phyloP scores from a whole-genome alignment of 2,797 vertebrate species.

The Periophthalmus magnuspinnatus region DNA sequence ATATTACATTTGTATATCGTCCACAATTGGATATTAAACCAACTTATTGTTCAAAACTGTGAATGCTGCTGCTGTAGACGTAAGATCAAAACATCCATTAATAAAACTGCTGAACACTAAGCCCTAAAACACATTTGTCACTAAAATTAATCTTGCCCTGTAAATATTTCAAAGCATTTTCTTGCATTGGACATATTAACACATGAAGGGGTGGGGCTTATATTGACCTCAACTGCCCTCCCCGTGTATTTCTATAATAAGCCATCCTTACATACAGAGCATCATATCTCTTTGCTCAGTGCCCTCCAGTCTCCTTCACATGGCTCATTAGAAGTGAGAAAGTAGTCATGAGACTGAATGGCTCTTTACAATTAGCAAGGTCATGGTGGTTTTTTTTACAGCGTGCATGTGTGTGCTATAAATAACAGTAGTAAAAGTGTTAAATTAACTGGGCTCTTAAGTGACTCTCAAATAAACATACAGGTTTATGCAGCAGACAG shows the following conservation, averaged over 20 bases:
- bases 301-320: slow-evolving; percentile 28
- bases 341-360: slow-evolving; percentile 14
- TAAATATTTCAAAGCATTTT: slow-evolving; percentile 70
- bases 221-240: slow-evolving; percentile 28
- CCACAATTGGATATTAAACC: too few species aligned
- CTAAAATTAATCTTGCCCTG: neutral
- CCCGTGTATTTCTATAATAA: neutral
- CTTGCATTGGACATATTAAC: slow-evolving; percentile 63
- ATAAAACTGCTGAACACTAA: neutral
- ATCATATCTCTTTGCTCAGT: slow-evolving; percentile 21
- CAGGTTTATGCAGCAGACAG: neutral
- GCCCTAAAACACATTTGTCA: neutral
- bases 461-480: neutral
- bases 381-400: slow-evolving; percentile 28
- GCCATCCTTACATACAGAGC: slow-evolving; percentile 5
- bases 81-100: neutral
- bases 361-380: slow-evolving; percentile 26
- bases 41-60: neutral
- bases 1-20: too few species aligned
- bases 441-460: slow-evolving; percentile 3
- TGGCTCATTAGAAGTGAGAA: slow-evolving; percentile 32
- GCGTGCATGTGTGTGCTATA: neutral
- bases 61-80: neutral
- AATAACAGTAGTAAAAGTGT: neutral
- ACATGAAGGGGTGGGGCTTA: neutral